Percentiles rank a stretch among this genome's conserved stretches.
Evolutionary conservation across 2,888 invertebrate genomes (phyloP).

Genomic region (Priocnemis perturbator): DNA sequence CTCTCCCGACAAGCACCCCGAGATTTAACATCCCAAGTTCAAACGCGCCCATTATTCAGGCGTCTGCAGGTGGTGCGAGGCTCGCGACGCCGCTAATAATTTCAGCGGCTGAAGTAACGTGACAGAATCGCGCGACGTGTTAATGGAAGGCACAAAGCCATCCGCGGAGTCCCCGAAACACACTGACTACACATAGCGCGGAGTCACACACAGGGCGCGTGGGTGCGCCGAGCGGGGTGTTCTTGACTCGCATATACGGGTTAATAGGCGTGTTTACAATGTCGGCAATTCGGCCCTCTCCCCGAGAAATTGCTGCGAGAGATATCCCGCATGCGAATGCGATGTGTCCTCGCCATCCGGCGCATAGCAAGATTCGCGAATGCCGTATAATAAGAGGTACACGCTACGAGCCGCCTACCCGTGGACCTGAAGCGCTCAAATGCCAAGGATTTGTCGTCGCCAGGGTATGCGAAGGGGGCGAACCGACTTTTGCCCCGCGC

Average conservation of each 20-base stretch:
- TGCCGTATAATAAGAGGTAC: constrained; percentile 39
- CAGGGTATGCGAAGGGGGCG: background rate
- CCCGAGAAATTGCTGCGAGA: constrained; percentile 41
- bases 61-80: too few species aligned
- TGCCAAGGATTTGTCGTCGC: constrained; percentile 47
- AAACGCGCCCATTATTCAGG: too few species aligned
- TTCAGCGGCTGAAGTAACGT: too few species aligned
- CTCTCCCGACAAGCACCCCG: too few species aligned
- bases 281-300: constrained; percentile 50
- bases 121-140: too few species aligned
- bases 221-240: constrained; percentile 4
- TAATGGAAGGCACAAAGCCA: too few species aligned
- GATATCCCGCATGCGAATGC: constrained; percentile 49
- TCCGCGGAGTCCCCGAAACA: too few species aligned
- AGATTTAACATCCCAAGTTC: too few species aligned
- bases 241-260: constrained; percentile 40
- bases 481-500: too few species aligned
- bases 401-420: constrained; percentile 7
- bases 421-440: constrained; percentile 29
- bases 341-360: constrained; percentile 32
- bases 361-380: constrained; percentile 49
- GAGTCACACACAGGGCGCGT: too few species aligned
- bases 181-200: too few species aligned
- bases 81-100: too few species aligned
- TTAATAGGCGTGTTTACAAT: constrained; percentile 61